These are phyloP conservation scores for Cenopis cana DNA, from an alignment of 2,888 invertebrate genomes.

Conservation along the genomic window DNA sequence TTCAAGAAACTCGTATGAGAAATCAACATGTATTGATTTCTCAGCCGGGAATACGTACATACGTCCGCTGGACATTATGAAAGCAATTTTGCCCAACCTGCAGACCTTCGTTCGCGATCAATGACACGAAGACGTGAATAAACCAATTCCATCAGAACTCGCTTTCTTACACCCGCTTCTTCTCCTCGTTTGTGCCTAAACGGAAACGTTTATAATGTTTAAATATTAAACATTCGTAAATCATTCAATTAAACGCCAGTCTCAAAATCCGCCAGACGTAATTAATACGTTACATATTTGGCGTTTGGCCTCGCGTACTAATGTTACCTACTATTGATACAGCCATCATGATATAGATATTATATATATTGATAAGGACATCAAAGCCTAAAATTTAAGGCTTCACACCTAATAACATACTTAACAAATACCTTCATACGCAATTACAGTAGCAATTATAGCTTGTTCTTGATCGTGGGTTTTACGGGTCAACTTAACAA, in stretches of 20 bases:
- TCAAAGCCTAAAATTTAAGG: not conserved
- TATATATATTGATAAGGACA: too few relatives aligned
- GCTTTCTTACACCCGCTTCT: conserved; percentile 36
- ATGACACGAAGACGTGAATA: not conserved
- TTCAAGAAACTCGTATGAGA: too few relatives aligned
- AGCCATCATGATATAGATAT: too few relatives aligned
- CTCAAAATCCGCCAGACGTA: conserved; percentile 36
- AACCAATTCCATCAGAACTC: not conserved
- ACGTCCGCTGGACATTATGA: too few relatives aligned
- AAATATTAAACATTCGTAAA: conserved; percentile 77
- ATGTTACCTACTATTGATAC: conserved; percentile 13
- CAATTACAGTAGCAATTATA: too few relatives aligned
- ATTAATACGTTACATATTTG: conserved; percentile 38
- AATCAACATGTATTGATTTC: too few relatives aligned
- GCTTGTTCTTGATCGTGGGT: too few relatives aligned
- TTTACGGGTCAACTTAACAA: too few relatives aligned
- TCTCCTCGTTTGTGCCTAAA: conserved; percentile 46
- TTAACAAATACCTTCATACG: not conserved
- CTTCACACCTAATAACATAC: not conserved
- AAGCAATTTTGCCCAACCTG: too few relatives aligned
- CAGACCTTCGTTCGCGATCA: too few relatives aligned
- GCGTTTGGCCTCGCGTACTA: conserved; percentile 8
- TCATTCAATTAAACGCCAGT: conserved; percentile 71
- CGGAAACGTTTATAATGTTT: conserved; percentile 40
- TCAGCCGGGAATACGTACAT: too few relatives aligned